Evolutionary conservation across 2,888 invertebrate species (phyloP), one percentile per base, ranked within the genome.

Genomic region (Hetaerina titia): DNA sequence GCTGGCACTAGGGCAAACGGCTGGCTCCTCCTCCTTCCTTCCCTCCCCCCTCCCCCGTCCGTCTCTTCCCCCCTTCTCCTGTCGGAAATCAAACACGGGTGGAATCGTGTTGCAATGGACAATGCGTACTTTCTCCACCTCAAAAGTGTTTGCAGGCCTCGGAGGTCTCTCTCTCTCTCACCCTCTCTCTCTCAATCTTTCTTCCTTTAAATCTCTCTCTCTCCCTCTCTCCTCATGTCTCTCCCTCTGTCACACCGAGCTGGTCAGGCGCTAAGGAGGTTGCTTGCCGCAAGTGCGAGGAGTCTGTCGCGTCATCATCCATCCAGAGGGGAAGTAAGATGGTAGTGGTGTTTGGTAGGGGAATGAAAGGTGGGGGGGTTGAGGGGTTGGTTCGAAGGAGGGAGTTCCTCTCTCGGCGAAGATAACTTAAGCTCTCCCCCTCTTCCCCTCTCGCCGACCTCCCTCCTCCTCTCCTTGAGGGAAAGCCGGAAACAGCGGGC

Each of bases 61-160:
- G 1, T 19, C 22, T 8, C 7, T 4, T 22, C 81, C 17, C 60
- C 25, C 22, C 57, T 92, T 45, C 22, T 56, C 15, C 90, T 31
- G 25, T 92, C 92, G 92, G 92, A 69, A 92, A 92, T 92, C 92
- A 57, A 89, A n/a, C 58, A 57, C 89, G 58, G 31, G 56, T 45
- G 56, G 88, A 45, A 2, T 69, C 92, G 92, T 92, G 92, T 92
- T 56, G 92, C 92, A 92, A 92, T 56, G 92, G 92, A 92, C 92
- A 92, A 92, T 92, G 92, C 64, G 69, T 92, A 92, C 92, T 92
- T 92, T 92, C 92, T 69, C 92, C 69, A 57, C 81, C 22, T 4
- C 63, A 19, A 90, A 13, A 69, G 64, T 74, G 56, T 74, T 64
- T 69, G 45, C 64, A 45, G 15, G 45, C 89, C 17, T 45, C 25